phyloP scores from a whole-genome alignment of 2,888 invertebrate genomes.

The Gymnocheta viridis region DNA sequence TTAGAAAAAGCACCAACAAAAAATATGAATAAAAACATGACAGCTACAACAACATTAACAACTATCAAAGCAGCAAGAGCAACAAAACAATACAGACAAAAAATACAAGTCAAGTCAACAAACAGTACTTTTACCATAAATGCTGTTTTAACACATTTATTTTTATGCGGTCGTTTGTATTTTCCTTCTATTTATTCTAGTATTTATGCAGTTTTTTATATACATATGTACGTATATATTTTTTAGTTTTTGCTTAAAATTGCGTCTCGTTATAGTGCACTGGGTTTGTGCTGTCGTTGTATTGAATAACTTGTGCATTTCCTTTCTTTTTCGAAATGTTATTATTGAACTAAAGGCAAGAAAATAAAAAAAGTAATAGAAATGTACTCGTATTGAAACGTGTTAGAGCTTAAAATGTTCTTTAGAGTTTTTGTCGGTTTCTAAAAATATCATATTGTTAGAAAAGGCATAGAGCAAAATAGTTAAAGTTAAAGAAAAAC shows the following conservation, averaged over 20 bases:
- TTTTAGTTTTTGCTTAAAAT: conserved; percentile 22
- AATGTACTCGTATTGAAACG: conserved; percentile 4
- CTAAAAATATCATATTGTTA: conserved; percentile 57
- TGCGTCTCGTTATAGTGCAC: conserved; percentile 57
- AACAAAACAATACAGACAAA: not conserved
- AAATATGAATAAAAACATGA: conserved; percentile 45
- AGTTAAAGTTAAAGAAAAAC: not conserved
- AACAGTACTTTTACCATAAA: conserved; percentile 70
- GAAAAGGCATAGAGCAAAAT: conserved; percentile 35
- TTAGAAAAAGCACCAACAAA: not conserved
- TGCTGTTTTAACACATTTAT: conserved; percentile 64
- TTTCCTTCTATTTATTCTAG: conserved; percentile 14
- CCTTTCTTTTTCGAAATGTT: conserved; percentile 57
- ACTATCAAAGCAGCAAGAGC: conserved; percentile 14
- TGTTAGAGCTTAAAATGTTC: conserved; percentile 41
- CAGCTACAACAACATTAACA: conserved; percentile 45
- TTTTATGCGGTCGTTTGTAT: conserved; percentile 38
- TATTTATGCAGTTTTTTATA: conserved; percentile 26
- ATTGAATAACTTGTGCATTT: conserved; percentile 61
- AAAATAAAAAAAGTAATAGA: not conserved
- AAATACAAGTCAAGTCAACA: conserved; percentile 36
- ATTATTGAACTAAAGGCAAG: conserved; percentile 37
- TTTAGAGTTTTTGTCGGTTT: conserved; percentile 32
- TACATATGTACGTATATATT: no score
- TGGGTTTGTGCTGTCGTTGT: conserved; percentile 24